Base-by-base conservation (phyloP, 2,888 invertebrate genomes). In the Troides helena region DNA sequence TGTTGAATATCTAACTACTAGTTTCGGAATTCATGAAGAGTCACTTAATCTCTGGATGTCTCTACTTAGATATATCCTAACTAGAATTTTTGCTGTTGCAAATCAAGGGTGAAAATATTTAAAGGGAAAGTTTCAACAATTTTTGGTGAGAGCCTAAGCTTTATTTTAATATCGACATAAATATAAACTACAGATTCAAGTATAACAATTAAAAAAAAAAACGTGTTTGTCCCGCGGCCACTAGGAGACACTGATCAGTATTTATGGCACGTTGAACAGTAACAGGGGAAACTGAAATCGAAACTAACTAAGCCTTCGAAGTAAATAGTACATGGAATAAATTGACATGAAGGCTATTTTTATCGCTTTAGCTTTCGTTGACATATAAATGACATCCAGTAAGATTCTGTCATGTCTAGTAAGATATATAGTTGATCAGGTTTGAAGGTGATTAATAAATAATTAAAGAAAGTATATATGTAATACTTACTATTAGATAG, bases 301-400 rank as follows among this genome's bases (percentile, higher is more conserved):
- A 79, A 76, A 80, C 83, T 80, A 75, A 21, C 21, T 79, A 78
- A 83, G 79, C 76, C 79, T 80, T 83, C 74, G 73, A 79, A 79
- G 73, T 72, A 81, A 78, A 82, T 80, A 81, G 84, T 85, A 85
- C 83, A 76, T 72, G 78, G 85, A 81, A 85, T 87, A 86, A 85
- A 86, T 88, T 87, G 83, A 85, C 85, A 84, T 83, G 77, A 81
- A 88, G 86, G 82, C 80, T 85, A 82, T 83, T 89, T 89, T 90
- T 90, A 90, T 85, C 80, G 77, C 79, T 72, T 61, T 71, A 71
- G 78, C 76, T 50, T 53, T 73, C 74, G 77, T 76, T 81, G 79
- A 81, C 76, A 76, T 70, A 75, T 84, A 84, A 87, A 87, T 85
- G 83, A 81, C 79, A 84, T 81, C 85, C 77, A 77, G 77, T 85